These are phyloP conservation scores for Gonatopus flavifemur DNA, from an alignment of 1,140 invertebrate genomes.

Conservation along the genomic window DNA sequence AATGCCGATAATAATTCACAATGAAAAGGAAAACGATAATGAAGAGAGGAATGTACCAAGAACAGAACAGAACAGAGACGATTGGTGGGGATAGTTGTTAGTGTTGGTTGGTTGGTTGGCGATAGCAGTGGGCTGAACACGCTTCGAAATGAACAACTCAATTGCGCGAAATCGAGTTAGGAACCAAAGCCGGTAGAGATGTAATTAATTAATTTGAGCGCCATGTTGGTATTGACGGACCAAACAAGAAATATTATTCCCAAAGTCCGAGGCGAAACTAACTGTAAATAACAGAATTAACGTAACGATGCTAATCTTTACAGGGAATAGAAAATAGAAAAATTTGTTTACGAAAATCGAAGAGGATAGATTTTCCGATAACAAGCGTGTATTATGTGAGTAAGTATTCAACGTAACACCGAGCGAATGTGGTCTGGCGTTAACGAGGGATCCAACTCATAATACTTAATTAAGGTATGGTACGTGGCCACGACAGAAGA, in stretches of 20 bases:
- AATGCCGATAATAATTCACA: slow-evolving; percentile 43
- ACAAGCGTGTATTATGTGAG: neutral
- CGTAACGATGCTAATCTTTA: neutral
- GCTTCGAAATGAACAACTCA: slow-evolving; percentile 40
- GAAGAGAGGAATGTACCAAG: slow-evolving; percentile 2
- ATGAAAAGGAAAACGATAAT: slow-evolving; percentile 19
- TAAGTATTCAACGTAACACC: neutral
- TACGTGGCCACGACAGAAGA: slow-evolving; percentile 25
- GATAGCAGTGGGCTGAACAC: slow-evolving; percentile 10
- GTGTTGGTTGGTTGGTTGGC: no score
- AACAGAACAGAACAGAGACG: slow-evolving; percentile 13
- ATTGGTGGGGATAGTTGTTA: slow-evolving; percentile 8
- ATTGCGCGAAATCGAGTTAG: slow-evolving; percentile 53
- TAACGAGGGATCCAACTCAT: slow-evolving; percentile 57
- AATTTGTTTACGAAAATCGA: no score
- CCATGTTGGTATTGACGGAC: slow-evolving; percentile 45
- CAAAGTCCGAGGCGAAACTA: slow-evolving; percentile 1
- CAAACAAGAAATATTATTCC: slow-evolving; percentile 43
- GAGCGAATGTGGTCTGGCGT: slow-evolving; percentile 37
- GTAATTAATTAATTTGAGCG: slow-evolving; percentile 55
- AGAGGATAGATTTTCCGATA: neutral
- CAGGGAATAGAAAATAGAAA: no score
- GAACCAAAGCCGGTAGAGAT: slow-evolving; percentile 33
- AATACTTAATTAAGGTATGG: slow-evolving; percentile 59
- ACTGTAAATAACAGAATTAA: no score